Evolutionary conservation across 2,888 invertebrate genomes (phyloP), one percentile per base, ranked within the genome.

Genomic region (Anorthoa munda): DNA sequence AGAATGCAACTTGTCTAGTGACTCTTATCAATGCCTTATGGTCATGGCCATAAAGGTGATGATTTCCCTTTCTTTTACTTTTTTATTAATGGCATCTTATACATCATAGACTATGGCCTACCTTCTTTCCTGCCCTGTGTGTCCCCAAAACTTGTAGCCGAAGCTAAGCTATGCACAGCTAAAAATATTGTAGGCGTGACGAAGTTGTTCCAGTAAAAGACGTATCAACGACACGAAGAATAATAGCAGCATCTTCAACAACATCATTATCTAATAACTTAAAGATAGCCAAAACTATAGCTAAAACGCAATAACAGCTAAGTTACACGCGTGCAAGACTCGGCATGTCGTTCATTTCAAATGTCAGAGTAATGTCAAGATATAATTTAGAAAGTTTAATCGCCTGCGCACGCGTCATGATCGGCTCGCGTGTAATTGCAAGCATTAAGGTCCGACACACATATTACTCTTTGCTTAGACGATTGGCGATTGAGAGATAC

Each of bases 351-450:
- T 61, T 39, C 72, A 84, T 84, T 76, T 48, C 60, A 82, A 82
- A 76, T 84, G 85, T 81, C 82, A 81, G 56, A 76, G 76, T 84
- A 81, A 82, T 80, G 73, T 85, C 85, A 78, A 86, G 85, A 82
- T 85, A 76, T 84, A 71, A 82, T 84, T 82, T 84, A 85, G 85
- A 85, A 85, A 85, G 85, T 86, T 66, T 79, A 77, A 86, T 82
- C 77, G 73, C 72, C 26, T 48, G 79, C 79, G 79, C 86, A 77
- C 84, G 82, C 76, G 75, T 64, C 65, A 60, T 74, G 77, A 83
- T 78, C 75, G 72, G 46, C 68, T 81, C 69, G 82, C 82, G 60
- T 84, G 69, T 84, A 76, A 81, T 81, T 69, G 48, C 63, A 23
- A 81, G 68, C 56, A 84, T 67, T 81, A 71, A 69, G 71, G 51